Evolutionary conservation across 2,888 invertebrate species (phyloP), one percentile per base, ranked within the genome.

Genomic region (Patella caerulea): DNA sequence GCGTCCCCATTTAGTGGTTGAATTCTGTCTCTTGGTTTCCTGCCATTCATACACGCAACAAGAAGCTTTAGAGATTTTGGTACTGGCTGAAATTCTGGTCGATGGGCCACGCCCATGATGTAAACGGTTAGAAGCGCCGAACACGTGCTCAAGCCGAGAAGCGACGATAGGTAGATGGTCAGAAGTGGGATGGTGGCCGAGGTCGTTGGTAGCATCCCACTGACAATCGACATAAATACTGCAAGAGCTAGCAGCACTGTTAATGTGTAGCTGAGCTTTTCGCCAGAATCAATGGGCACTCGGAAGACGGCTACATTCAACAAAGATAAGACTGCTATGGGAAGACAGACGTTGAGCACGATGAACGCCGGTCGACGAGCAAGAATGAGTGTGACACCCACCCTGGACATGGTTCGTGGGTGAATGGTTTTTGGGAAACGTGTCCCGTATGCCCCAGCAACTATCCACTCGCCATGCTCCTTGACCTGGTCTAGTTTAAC

Each of bases 121-220:
- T 65, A 65, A 15, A 65, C 65, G n/a, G 65, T 65, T 17, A 65
- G 17, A 65, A 65, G 65, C 19, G 19, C 65, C 65, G 65, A 65
- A 19, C 9, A n/a, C 9, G 65, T 65, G 19, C 65, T 65, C 2
- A 65, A 9, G 7, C n/a, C n/a, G 3, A 65, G n/a, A n/a, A 19
- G 65, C 17, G 19, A 11, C 0, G 65, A 65, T 2, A 65, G 17
- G n/a, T 65, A 65, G n/a, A 65, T 65, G n/a, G 65, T 65, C 0
- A 65, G n/a, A 19, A 65, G 11, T 65, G 65, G 65, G n/a, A 65
- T 65, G 19, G 9, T 65, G 19, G 65, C 15, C n/a, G 65, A 65
- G n/a, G 65, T 65, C 9, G 65, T 19, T 11, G 65, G 65, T 65
- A 65, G 15, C 65, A 65, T 65, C 2, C 65, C 65, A 12, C 65